Conservation (phyloP, 2,797 vertebrate genomes). For the Crenuchus spilurus region DNA sequence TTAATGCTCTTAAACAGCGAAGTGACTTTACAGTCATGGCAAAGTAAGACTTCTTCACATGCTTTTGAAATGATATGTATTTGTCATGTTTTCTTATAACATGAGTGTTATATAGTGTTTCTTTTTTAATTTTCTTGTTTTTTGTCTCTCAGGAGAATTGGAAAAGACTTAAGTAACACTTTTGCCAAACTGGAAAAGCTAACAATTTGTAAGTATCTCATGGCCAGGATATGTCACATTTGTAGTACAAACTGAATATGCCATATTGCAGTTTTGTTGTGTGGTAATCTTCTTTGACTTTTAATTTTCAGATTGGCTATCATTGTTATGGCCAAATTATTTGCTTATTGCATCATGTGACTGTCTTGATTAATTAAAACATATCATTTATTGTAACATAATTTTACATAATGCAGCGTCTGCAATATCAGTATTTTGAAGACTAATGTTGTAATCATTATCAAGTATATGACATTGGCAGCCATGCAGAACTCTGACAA, state of each 20-base stretch:
- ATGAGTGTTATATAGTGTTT: not conserved
- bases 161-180: constrained; percentile 94
- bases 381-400: not conserved
- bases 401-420: not conserved
- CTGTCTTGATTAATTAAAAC: not conserved
- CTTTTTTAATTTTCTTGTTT: not conserved
- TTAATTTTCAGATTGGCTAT: not conserved
- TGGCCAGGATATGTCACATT: not conserved
- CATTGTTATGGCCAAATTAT: not conserved
- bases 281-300: too few relatives aligned
- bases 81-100: not conserved
- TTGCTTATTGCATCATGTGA: not conserved
- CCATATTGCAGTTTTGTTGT: too few relatives aligned
- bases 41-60: constrained; percentile 81
- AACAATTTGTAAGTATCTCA: constrained; percentile 86
- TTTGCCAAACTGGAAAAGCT: constrained; percentile 96
- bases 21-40: constrained; percentile 95
- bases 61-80: not conserved
- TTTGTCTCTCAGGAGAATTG: constrained; percentile 84
- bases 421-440: not conserved
- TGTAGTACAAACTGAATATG: not conserved
- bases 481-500: not conserved
- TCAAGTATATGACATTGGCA: not conserved
- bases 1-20: constrained; percentile 84
- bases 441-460: not conserved